Conservation (phyloP, 2,797 vertebrate species). For the Cossypha caffra region DNA sequence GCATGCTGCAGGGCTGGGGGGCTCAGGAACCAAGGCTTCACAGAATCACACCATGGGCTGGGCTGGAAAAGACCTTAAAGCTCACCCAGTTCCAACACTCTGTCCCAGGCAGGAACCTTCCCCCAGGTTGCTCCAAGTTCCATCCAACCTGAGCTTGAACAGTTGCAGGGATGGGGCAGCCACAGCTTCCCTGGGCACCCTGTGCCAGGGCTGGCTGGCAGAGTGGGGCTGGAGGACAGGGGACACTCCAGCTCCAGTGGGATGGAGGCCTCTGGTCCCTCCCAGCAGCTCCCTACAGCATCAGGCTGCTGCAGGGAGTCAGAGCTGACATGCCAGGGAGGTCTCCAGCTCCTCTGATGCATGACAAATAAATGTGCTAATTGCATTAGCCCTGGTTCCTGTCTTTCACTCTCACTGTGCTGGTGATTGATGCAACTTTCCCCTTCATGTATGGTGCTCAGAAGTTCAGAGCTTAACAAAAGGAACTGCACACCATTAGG, state of each 20-base stretch:
- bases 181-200: neutral
- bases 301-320: neutral
- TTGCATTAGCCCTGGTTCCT: neutral
- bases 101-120: neutral
- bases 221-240: neutral
- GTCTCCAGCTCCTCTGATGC: conserved; percentile 20
- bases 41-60: neutral
- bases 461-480: neutral
- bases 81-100: neutral
- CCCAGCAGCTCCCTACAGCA: neutral
- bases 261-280: neutral
- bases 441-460: neutral
- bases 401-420: neutral
- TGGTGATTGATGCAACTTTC: neutral
- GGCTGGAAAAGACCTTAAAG: neutral
- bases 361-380: conserved; percentile 35
- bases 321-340: neutral
- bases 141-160: neutral
- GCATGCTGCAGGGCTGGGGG: accelerated
- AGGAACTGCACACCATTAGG: neutral
- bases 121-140: neutral
- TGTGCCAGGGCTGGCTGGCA: neutral
- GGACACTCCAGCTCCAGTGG: neutral
- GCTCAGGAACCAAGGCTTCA: neutral
- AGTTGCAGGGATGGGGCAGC: neutral